Base-by-base conservation (phyloP, 2,797 vertebrate species). In the Lepidocolaptes lacrymiger region DNA sequence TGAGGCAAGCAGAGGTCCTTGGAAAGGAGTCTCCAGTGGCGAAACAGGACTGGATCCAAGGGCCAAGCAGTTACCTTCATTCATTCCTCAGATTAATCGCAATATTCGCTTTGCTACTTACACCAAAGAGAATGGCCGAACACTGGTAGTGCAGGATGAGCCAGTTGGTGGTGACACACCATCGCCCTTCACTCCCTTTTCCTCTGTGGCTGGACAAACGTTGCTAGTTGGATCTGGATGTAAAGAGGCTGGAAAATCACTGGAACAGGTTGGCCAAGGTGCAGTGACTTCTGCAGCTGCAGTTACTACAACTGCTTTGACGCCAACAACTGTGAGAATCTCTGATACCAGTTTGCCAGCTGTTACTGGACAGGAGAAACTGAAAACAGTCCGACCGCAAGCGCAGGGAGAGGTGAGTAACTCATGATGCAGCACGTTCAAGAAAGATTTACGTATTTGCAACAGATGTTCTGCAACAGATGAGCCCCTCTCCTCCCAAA, bases 41-140 rank as follows among this genome's bases (percentile, higher is more conserved):
- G 98, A 98, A 77, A 49, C 95, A 80, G 95, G 97, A 84, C 95
- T 97, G 89, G 98, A 98, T 91, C 85, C 98, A 75, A 97, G 98
- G 96, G 74, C 97, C 97, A 98, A 98, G 86, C 98, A 98, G 73
- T 95, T 97, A 89, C 96, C 98, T 94, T 89, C 98, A 7, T 98
- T 98, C 96, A 77, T 98, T 92, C 98, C 98, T 96, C 98, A 98
- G 98, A 98, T 99, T 93, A 99, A 98, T 89, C 98, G 98, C 88
- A 98, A 97, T 93, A 98, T 98, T 96, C 98, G 98, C 79, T 98
- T 98, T 98, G 98, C 98, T 91, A 98, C 98, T 94, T 98, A 99
- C 93, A 98, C 99, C 96, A 99, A 99, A 98, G 99, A 99, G 97
- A 99, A 99, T 55, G 99, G 99, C 74, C 99, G 98, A 83, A 97